These are phyloP conservation scores for Paralichthys olivaceus DNA, from an alignment of 2,113 vertebrate species.

Conservation along the genomic window DNA sequence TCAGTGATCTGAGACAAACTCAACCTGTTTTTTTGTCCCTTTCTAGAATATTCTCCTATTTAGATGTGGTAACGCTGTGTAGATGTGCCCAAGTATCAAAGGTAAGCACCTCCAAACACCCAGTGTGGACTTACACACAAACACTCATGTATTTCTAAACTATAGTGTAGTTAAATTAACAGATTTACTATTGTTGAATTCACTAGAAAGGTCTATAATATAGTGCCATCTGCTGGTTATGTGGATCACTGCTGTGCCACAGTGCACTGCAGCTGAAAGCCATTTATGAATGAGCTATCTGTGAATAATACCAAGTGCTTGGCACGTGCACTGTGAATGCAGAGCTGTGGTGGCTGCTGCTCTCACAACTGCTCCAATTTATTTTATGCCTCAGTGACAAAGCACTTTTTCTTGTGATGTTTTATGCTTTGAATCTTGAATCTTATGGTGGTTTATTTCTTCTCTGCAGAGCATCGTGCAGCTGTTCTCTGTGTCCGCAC, in stretches of 20 bases:
- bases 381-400: neutral
- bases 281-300: conserved; percentile 56
- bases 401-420: neutral
- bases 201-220: conserved; percentile 11
- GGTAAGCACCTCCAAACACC: conserved; percentile 77
- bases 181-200: conserved; percentile 6
- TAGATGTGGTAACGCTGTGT: conserved; percentile 96
- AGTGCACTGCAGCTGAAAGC: conserved; percentile 55
- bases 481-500: neutral
- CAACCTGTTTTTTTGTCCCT: conserved; percentile 54
- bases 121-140: neutral
- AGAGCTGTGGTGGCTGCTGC: conserved; percentile 26
- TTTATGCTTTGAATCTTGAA: too few species aligned
- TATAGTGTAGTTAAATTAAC: neutral
- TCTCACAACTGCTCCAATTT: conserved; percentile 9
- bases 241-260: conserved; percentile 8
- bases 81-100: conserved; percentile 97
- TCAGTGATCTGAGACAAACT: conserved; percentile 4
- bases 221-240: conserved; percentile 64
- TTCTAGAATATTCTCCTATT: conserved; percentile 96
- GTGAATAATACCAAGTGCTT: conserved; percentile 41
- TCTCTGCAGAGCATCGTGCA: neutral
- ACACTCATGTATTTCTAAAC: neutral
- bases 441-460: neutral
- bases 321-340: conserved; percentile 24